Evolutionary conservation across 2,113 vertebrate species (phyloP), one percentile per base, ranked within the genome.

Genomic region (Kobus ellipsiprymnus): DNA sequence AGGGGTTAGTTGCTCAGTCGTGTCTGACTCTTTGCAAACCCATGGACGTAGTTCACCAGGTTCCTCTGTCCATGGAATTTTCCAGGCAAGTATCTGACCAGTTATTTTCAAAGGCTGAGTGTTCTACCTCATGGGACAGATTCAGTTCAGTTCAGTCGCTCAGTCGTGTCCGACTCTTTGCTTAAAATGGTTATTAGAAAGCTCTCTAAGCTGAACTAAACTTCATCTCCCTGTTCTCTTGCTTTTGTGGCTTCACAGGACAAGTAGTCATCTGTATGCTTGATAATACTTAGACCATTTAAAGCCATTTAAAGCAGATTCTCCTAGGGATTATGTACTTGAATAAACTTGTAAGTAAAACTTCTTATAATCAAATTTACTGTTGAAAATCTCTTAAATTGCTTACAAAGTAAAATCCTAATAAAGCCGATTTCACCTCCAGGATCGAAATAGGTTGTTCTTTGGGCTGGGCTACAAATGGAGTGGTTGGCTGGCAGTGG

Each of bases 371-470:
- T 71, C 44, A 82, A 95, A 74, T 83, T 84, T 93, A 82, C 62
- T 55, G 29, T 8, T 71, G 77, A 71, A 97, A 91, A 88, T 55
- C 54, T 91, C 57, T 88, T 77, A 87, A 90, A 83, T 91, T 50
- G 19, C 23, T 88, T 60, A 60, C 17, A 88, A 88, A 60, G 19
- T 74, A 60, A 97, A 93, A 82, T 82, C 40, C 64, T 52, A 94
- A 90, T 91, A 86, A 83, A 98, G 81, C 19, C 1, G 14, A 90
- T 88, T 95, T 94, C 95, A 85, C 59, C n/a, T 87, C n/a, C 13
- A 60, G 10, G 25, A 86, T 67, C 50, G 40, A 25, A 93, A 55
- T 67, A 87, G 50, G n/a, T 74, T 57, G 27, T 87, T 96, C 48
- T 90, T 94, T 94, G 80, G 48, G 60, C 48, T 86, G 60, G 78